Evolutionary conservation across 2,888 invertebrate species (phyloP).

Genomic region (Lumbricus terrestris): DNA sequence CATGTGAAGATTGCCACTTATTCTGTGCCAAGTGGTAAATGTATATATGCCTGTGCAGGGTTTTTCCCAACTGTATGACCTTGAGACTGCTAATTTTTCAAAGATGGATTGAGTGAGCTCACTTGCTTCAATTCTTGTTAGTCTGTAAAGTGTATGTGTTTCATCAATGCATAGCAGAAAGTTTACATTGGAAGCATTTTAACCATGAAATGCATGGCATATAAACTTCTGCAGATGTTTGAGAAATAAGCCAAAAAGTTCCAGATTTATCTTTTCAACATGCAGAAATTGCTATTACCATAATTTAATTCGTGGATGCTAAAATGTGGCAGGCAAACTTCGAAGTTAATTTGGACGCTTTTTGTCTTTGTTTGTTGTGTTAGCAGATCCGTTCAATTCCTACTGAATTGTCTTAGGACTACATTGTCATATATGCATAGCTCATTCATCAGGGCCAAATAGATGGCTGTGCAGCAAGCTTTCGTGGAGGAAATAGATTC

Average conservation of each 20-base stretch:
- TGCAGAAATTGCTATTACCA: no score
- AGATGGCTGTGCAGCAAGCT: slow-evolving; percentile 29
- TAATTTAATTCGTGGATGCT: background rate
- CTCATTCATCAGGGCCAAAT: slow-evolving; percentile 8
- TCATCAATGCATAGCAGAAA: no score
- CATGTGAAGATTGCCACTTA: no score
- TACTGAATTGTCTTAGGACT: background rate
- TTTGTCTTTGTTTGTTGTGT: background rate
- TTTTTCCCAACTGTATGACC: no score
- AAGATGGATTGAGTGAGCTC: background rate
- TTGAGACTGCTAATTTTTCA: no score
- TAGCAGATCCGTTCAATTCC: background rate
- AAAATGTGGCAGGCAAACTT: no score
- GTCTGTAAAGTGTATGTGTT: background rate
- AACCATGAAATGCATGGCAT: background rate
- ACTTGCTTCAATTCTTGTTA: background rate
- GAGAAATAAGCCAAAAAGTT: background rate
- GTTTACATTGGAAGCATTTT: background rate
- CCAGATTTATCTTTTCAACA: background rate
- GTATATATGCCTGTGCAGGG: background rate
- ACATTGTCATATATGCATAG: background rate
- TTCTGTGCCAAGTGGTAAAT: background rate
- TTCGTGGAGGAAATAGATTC: slow-evolving; percentile 56
- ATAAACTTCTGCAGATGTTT: background rate
- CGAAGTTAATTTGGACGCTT: background rate